phyloP scores from a whole-genome alignment of 2,113 vertebrate genomes.

The Steatornis caripensis region DNA sequence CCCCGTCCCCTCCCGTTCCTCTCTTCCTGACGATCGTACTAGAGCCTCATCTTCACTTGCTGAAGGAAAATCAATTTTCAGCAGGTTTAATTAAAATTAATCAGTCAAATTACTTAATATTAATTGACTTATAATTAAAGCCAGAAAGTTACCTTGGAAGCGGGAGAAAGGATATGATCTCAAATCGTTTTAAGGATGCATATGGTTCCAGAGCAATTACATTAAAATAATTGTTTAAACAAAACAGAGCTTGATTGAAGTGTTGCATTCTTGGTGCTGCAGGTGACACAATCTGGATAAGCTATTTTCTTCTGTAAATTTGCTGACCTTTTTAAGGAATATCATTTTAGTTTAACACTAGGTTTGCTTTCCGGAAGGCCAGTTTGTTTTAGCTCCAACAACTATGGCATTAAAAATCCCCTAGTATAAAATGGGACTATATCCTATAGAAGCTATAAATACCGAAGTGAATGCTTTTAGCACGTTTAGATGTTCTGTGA shows the following conservation, averaged over 20 bases:
- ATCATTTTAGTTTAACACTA: neutral
- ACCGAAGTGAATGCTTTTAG: neutral
- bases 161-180: slow-evolving; percentile 30
- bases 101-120: slow-evolving; percentile 70
- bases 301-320: neutral
- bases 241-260: neutral
- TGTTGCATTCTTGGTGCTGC: neutral
- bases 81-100: slow-evolving; percentile 76
- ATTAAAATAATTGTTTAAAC: slow-evolving; percentile 36
- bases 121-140: slow-evolving; percentile 77
- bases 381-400: slow-evolving; percentile 13
- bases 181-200: slow-evolving; percentile 14
- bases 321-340: neutral
- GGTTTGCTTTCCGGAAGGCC: slow-evolving; percentile 27
- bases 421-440: slow-evolving; percentile 2
- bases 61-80: slow-evolving; percentile 70
- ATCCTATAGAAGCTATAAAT: neutral
- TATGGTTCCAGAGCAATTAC: slow-evolving; percentile 48
- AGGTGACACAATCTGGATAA: neutral
- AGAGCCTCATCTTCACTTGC: slow-evolving; percentile 50
- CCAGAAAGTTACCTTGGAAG: slow-evolving; percentile 73
- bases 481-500: neutral
- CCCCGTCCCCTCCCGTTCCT: neutral
- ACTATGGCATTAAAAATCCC: neutral
- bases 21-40: neutral